Evolutionary conservation across 2,888 invertebrate genomes (phyloP).

Genomic region (Gandaritis pyraliata): DNA sequence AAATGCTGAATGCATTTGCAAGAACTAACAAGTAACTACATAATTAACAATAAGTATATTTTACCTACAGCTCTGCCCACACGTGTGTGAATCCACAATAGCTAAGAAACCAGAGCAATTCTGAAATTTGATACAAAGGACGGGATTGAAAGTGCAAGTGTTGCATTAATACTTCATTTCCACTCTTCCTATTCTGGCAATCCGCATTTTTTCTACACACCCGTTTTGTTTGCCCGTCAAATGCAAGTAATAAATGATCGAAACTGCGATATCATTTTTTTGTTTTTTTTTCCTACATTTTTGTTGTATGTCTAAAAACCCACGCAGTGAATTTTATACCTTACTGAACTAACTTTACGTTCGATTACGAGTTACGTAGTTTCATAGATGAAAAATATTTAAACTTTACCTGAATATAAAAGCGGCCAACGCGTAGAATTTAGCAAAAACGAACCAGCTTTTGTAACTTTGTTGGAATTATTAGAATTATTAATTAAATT

Average conservation of each 20-base stretch:
- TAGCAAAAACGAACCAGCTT: constrained; percentile 23
- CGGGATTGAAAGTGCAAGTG: constrained; percentile 82
- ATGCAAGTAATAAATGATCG: constrained; percentile 82
- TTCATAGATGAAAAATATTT: constrained; percentile 44
- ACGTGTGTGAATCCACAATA: constrained; percentile 50
- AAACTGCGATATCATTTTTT: constrained; percentile 77
- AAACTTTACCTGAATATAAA: constrained; percentile 70
- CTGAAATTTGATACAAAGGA: constrained; percentile 63
- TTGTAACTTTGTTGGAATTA: constrained; percentile 1
- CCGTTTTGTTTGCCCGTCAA: constrained; percentile 77
- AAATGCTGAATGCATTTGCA: neutral
- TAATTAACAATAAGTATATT: constrained; percentile 9
- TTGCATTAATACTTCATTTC: constrained; percentile 81
- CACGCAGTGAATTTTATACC: constrained; percentile 39
- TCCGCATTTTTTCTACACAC: constrained; percentile 69
- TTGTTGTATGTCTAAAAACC: constrained; percentile 42
- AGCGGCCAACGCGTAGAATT: constrained; percentile 41
- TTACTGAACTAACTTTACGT: constrained; percentile 27
- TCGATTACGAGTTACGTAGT: constrained; percentile 12
- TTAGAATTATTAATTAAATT: constrained; percentile 1
- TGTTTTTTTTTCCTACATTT: constrained; percentile 61
- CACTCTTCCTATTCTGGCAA: constrained; percentile 68
- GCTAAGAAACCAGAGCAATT: constrained; percentile 57
- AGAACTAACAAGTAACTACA: neutral
- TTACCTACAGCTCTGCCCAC: constrained; percentile 35